Conservation (phyloP, 2,113 vertebrate genomes). For the Butorides virescens region DNA sequence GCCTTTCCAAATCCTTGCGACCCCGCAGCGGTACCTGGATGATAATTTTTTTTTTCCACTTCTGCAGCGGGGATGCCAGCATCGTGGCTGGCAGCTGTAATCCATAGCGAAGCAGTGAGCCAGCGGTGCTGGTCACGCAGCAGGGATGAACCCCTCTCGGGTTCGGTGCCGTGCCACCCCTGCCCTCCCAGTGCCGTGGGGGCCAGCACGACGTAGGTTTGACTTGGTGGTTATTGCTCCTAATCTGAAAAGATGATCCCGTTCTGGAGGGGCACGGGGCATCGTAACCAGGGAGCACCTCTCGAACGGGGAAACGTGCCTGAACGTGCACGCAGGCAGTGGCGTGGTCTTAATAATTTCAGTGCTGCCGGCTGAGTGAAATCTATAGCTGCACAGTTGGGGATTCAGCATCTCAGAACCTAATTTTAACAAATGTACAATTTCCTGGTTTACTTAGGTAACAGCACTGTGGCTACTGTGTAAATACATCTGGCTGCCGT, state of each 20-base stretch:
- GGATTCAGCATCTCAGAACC: not conserved
- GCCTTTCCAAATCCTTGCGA: not conserved
- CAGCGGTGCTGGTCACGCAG: accelerated
- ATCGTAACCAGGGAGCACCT: not conserved
- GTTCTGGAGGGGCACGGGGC: not conserved
- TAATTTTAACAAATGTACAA: not conserved
- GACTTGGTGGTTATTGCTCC: not conserved
- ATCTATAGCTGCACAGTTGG: not conserved
- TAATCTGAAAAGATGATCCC: not conserved
- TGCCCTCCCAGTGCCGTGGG: not conserved
- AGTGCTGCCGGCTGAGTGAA: not conserved
- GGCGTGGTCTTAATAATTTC: not conserved
- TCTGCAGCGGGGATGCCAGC: not conserved
- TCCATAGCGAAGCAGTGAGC: not conserved
- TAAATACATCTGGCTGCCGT: slow-evolving; percentile 30
- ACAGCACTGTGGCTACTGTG: slow-evolving; percentile 31
- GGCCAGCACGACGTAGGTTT: not conserved
- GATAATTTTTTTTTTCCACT: not conserved
- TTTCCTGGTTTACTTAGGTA: slow-evolving; percentile 55
- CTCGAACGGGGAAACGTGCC: accelerated
- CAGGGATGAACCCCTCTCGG: not conserved
- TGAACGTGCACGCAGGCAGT: not conserved
- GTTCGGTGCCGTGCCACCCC: not conserved
- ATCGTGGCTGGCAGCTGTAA: not conserved
- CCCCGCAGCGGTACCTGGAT: accelerated